Evolutionary conservation across 2,797 vertebrate genomes (phyloP).

Genomic region (Gila robusta): DNA sequence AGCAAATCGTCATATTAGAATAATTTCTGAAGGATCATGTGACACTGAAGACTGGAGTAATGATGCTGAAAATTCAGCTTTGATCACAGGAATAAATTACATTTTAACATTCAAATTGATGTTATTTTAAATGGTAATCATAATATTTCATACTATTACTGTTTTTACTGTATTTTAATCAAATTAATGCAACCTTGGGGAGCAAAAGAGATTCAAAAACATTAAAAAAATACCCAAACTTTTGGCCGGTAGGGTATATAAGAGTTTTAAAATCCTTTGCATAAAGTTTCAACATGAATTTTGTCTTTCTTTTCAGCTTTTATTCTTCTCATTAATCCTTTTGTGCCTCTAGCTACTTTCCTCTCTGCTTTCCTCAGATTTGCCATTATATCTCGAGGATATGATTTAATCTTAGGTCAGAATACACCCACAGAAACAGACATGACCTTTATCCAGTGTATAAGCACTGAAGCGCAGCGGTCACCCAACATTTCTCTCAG

Average conservation of each 20-base stretch:
- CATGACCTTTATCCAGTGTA: background rate
- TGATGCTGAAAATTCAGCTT: no score
- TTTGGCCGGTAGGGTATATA: background rate
- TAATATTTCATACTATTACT: background rate
- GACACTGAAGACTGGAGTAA: no score
- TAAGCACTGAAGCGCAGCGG: background rate
- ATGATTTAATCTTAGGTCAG: background rate
- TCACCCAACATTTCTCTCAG: slow-evolving; percentile 21
- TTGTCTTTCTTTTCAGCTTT: background rate
- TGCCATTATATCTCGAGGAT: background rate
- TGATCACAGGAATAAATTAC: background rate
- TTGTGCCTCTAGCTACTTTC: background rate
- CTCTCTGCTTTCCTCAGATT: background rate
- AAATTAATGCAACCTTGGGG: background rate
- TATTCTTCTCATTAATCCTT: background rate
- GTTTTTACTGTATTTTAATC: background rate
- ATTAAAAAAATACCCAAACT: background rate
- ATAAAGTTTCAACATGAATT: background rate
- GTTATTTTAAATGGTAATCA: background rate
- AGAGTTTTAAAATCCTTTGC: background rate
- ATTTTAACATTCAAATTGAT: background rate
- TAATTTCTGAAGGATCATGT: background rate
- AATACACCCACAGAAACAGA: background rate
- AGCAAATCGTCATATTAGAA: background rate
- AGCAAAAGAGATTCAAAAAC: background rate